Evolutionary conservation across 2,888 invertebrate genomes (phyloP).

Genomic region (Sinodicranocentrus sp.): DNA sequence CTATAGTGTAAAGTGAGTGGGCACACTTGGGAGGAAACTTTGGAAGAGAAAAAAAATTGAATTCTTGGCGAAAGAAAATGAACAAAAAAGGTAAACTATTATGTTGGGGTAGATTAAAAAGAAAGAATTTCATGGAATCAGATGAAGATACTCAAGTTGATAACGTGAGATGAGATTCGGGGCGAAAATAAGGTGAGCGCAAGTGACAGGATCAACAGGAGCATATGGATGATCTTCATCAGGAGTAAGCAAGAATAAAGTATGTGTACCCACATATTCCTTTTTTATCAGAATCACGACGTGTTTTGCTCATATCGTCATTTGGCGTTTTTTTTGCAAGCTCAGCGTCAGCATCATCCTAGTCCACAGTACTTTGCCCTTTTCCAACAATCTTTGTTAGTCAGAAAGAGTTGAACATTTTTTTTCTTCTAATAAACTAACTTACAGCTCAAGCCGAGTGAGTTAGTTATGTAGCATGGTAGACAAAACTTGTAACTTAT

Average conservation of each 20-base stretch:
- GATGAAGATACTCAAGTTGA: neutral
- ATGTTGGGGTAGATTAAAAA: neutral
- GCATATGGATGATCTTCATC: neutral
- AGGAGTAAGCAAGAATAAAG: neutral
- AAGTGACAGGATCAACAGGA: slow-evolving; percentile 10
- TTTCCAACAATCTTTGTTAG: slow-evolving; percentile 23
- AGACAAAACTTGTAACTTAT: slow-evolving; percentile 6
- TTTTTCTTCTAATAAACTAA: slow-evolving; percentile 13
- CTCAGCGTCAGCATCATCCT: neutral
- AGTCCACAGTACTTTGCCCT: slow-evolving; percentile 50
- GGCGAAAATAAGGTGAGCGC: neutral
- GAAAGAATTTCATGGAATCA: neutral
- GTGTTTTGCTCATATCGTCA: neutral
- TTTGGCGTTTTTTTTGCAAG: slow-evolving; percentile 1
- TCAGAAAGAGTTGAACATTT: slow-evolving; percentile 1
- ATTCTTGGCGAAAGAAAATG: too few species aligned
- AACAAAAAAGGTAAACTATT: neutral
- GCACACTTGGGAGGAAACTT: too few species aligned
- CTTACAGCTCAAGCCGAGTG: neutral
- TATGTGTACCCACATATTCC: neutral
- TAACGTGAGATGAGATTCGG: too few species aligned
- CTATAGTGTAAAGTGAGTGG: too few species aligned
- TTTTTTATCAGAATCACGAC: neutral
- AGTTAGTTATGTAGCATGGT: neutral
- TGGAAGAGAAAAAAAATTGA: too few species aligned